Percentiles rank a stretch among this genome's conserved stretches.
Conservation (phyloP, 2,888 invertebrate species). For the Platycheirus albimanus region DNA sequence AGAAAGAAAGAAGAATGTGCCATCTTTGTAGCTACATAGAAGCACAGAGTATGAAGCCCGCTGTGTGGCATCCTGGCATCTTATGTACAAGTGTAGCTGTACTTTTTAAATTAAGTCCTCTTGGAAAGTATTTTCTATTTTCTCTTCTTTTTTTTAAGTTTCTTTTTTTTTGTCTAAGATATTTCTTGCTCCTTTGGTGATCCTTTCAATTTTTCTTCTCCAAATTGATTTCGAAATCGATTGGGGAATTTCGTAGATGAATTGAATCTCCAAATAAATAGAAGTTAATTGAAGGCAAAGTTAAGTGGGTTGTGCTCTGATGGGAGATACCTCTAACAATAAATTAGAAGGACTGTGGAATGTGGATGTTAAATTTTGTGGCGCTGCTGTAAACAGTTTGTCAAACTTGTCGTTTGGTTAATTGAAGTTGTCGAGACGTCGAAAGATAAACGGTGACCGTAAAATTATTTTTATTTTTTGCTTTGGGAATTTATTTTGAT, state of each 20-base stretch:
- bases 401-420: conserved; percentile 55
- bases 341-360: conserved; percentile 33
- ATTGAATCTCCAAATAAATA: conserved; percentile 66
- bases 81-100: conserved; percentile 53
- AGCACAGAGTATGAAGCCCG: background rate
- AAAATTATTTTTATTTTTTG: background rate
- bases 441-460: conserved; percentile 13
- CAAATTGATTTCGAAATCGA: conserved; percentile 68
- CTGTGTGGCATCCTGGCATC: conserved; percentile 5
- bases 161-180: conserved; percentile 14
- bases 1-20: conserved; percentile 10
- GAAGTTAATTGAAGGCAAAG: conserved; percentile 65
- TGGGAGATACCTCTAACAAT: conserved; percentile 30
- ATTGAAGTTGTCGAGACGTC: conserved; percentile 1
- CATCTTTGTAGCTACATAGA: background rate
- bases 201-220: conserved; percentile 66
- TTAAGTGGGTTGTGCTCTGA: conserved; percentile 30
- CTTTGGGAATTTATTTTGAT: background rate
- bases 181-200: conserved; percentile 52
- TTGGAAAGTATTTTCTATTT: conserved; percentile 40
- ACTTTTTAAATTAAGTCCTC: conserved; percentile 67
- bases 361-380: conserved; percentile 36
- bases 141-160: background rate
- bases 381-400: conserved; percentile 50
- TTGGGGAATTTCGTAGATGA: conserved; percentile 64